These are phyloP conservation scores for Pogonomyrmex barbatus DNA, from an alignment of 1,140 invertebrate genomes.

Conservation along the genomic window DNA sequence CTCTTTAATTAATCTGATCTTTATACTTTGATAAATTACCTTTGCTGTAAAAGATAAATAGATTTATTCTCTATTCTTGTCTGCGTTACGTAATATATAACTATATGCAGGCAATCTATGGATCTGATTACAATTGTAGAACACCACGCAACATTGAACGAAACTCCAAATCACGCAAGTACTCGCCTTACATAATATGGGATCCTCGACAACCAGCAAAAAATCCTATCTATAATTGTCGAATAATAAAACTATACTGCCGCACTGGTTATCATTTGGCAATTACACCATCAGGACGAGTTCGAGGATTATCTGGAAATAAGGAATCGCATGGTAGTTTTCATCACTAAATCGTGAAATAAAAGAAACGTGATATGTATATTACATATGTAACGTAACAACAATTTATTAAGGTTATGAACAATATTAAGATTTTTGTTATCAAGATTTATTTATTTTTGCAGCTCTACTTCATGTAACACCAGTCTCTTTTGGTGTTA, in stretches of 20 bases:
- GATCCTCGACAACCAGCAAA: constrained; percentile 74
- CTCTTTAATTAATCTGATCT: not conserved
- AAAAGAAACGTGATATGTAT: constrained; percentile 12
- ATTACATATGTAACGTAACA: not conserved
- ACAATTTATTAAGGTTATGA: not conserved
- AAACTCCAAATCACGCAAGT: constrained; percentile 38
- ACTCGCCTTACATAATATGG: constrained; percentile 75
- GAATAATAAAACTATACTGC: constrained; percentile 87
- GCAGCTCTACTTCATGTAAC: constrained; percentile 87
- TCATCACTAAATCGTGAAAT: not conserved
- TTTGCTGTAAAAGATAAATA: not conserved
- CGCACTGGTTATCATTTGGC: constrained; percentile 87
- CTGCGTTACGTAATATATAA: not conserved
- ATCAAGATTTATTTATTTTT: constrained; percentile 59
- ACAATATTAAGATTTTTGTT: constrained; percentile 2
- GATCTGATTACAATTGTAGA: constrained; percentile 58
- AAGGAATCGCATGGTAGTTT: constrained; percentile 86
- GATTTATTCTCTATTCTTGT: not conserved
- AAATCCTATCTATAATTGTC: constrained; percentile 78
- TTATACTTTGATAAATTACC: not conserved
- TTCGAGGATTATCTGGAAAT: constrained; percentile 86
- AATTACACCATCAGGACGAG: constrained; percentile 86
- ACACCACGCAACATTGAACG: constrained; percentile 52
- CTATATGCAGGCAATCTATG: constrained; percentile 7
- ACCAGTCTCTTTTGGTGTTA: constrained; percentile 85